These are phyloP conservation scores for Phrynocephalus versicolor DNA, from an alignment of 2,113 vertebrate genomes.

Conservation along the genomic window DNA sequence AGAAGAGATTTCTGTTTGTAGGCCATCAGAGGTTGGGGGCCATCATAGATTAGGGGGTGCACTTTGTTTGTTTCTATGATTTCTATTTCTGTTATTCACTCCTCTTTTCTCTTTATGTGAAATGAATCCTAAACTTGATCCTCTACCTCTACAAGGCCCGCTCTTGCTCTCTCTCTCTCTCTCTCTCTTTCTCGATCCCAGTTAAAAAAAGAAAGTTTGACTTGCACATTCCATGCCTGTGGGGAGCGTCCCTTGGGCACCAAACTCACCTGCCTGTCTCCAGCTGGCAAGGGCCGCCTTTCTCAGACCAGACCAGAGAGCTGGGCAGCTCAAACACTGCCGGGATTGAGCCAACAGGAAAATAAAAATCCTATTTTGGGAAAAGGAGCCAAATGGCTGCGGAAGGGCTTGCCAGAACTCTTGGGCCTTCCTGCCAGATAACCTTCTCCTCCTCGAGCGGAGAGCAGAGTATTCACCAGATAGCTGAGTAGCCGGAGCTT, in stretches of 20 bases:
- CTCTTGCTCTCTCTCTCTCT: constrained; percentile 12
- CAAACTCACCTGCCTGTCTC: constrained; percentile 55
- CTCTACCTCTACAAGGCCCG: constrained; percentile 13
- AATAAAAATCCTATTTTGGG: constrained; percentile 78
- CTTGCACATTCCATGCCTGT: constrained; percentile 49
- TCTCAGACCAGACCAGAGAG: constrained; percentile 68
- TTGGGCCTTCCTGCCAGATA: constrained; percentile 66
- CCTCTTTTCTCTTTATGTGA: constrained; percentile 12
- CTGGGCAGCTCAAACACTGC: constrained; percentile 60
- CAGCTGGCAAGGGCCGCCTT: constrained; percentile 66
- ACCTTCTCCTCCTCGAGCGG: constrained; percentile 59
- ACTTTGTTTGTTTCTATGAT: constrained; percentile 52
- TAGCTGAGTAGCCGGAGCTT: constrained; percentile 53
- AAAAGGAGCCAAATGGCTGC: constrained; percentile 64
- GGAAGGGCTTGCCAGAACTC: constrained; percentile 60
- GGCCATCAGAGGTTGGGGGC: too few relatives aligned
- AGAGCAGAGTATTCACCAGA: constrained; percentile 59
- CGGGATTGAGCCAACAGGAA: constrained; percentile 72
- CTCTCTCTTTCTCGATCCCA: neutral
- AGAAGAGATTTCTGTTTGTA: constrained; percentile 28
- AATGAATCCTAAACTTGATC: constrained; percentile 33
- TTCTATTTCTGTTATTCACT: too few relatives aligned
- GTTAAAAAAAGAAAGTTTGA: constrained; percentile 50
- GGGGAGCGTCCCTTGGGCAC: constrained; percentile 52
- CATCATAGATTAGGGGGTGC: constrained; percentile 48